These are phyloP conservation scores for Myiagra hebetior DNA, from an alignment of 2,113 vertebrate species.

Conservation along the genomic window DNA sequence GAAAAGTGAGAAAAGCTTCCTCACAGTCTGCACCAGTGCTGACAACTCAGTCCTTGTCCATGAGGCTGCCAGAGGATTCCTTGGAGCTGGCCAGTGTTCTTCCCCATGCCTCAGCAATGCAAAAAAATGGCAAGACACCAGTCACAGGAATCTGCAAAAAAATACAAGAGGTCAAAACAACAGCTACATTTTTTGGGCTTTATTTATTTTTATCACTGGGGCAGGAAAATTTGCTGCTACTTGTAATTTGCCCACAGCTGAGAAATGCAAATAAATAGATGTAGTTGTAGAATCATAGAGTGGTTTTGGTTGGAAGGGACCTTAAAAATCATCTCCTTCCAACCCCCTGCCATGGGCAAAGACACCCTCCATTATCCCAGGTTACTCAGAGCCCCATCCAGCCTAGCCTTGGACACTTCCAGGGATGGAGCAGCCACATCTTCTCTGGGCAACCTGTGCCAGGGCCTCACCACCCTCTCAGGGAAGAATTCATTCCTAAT, in stretches of 20 bases:
- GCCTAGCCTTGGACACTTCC: neutral
- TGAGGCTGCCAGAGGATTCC: neutral
- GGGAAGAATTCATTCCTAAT: neutral
- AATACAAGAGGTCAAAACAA: neutral
- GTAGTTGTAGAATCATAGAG: neutral
- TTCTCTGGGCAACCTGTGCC: neutral
- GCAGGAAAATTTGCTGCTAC: fast-evolving
- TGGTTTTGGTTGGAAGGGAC: neutral
- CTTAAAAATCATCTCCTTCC: neutral
- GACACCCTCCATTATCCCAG: fast-evolving
- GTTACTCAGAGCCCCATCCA: neutral
- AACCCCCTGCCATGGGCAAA: neutral
- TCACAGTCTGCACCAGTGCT: neutral
- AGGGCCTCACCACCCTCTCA: neutral
- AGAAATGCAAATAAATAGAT: neutral
- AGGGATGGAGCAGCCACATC: neutral
- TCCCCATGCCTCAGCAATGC: neutral
- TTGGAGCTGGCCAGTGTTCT: neutral
- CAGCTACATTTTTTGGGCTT: neutral
- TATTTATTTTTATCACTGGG: neutral
- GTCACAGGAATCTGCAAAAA: neutral
- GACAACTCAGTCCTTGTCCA: neutral
- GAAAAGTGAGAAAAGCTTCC: neutral
- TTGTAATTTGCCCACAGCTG: neutral
- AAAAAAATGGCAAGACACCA: neutral